Evolutionary conservation across 2,113 vertebrate genomes (phyloP).

Genomic region (Petrocephalus zakoni): DNA sequence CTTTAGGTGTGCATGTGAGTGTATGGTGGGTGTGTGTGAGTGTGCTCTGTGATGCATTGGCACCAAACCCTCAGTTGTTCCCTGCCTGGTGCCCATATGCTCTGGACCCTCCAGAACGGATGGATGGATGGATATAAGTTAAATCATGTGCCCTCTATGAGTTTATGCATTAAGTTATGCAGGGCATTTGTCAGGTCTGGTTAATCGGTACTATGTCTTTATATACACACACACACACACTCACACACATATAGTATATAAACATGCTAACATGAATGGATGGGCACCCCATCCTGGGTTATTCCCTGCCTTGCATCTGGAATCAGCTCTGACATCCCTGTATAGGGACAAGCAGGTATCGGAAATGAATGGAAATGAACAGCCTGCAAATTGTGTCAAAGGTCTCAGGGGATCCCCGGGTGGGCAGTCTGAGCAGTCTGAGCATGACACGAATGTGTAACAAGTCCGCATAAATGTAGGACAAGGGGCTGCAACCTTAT

Average conservation of each 20-base stretch:
- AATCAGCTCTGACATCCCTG: not conserved
- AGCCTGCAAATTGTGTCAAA: not conserved
- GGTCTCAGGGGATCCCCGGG: not conserved
- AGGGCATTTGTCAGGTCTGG: too few species aligned
- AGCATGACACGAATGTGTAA: not conserved
- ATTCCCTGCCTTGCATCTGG: not conserved
- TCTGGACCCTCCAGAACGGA: not conserved
- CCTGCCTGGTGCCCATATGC: not conserved
- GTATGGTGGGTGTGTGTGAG: too few species aligned
- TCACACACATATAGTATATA: not conserved
- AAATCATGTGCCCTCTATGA: not conserved
- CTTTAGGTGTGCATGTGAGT: not conserved
- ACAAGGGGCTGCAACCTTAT: not conserved
- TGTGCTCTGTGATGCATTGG: not conserved
- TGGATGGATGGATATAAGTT: not conserved
- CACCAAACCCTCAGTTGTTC: not conserved
- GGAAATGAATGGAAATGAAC: not conserved
- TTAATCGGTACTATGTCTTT: too few species aligned
- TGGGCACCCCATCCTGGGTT: not conserved
- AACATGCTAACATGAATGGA: not conserved
- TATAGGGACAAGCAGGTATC: not conserved
- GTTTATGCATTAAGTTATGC: too few species aligned
- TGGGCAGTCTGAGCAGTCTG: not conserved
- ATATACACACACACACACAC: too few species aligned
- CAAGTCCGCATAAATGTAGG: not conserved